Evolutionary conservation across 2,113 vertebrate species (phyloP).

Genomic region (Xiphorhynchus elegans): DNA sequence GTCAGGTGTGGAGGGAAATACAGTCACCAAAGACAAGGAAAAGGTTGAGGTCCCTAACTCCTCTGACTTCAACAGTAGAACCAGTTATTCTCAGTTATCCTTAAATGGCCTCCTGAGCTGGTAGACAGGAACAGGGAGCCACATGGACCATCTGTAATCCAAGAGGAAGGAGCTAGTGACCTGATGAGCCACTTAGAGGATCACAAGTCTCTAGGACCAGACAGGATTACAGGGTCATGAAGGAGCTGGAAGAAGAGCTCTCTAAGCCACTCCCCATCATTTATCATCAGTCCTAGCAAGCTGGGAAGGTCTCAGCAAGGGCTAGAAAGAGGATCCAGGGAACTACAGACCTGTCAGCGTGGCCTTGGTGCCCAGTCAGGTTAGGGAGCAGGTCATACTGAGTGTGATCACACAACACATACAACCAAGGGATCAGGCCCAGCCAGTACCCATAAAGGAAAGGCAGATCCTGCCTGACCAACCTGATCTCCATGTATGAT

Average conservation of each 20-base stretch:
- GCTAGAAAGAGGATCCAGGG: neutral
- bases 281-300: neutral
- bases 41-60: fast-evolving
- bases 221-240: neutral
- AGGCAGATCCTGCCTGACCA: neutral
- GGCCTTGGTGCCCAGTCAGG: fast-evolving
- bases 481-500: neutral
- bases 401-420: neutral
- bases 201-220: neutral
- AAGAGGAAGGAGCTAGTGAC: neutral
- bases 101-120: neutral
- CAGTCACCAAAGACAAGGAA: neutral
- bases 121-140: neutral
- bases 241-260: neutral
- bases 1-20: neutral
- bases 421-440: neutral
- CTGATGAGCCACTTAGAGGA: neutral
- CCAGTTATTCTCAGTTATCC: neutral
- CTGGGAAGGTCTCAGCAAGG: neutral
- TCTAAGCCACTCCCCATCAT: fast-evolving
- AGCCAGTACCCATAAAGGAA: neutral
- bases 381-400: neutral
- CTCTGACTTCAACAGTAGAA: neutral
- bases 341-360: neutral
- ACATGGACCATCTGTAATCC: neutral